A percentile compares a stretch with the other conserved stretches of the same genome.
phyloP scores from a whole-genome alignment of 1,140 invertebrate genomes.

The Psilanteris sp. region DNA sequence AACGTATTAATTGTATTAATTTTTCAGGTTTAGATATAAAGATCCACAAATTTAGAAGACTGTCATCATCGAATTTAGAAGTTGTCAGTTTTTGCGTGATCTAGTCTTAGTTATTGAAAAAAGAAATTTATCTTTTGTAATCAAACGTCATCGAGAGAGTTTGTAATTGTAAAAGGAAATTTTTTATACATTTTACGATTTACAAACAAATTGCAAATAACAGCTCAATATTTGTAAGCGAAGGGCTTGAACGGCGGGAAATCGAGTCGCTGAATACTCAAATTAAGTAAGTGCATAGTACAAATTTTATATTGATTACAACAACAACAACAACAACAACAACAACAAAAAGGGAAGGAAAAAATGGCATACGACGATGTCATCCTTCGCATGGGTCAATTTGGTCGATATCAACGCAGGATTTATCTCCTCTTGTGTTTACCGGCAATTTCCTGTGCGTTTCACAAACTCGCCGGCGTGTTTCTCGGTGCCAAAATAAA shows the following conservation, averaged over 20 bases:
- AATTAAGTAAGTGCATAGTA: constrained; percentile 21
- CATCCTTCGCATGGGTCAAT: constrained; percentile 85
- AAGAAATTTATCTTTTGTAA: constrained; percentile 5
- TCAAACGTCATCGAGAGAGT: background rate
- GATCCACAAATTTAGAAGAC: constrained; percentile 26
- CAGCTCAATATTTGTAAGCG: background rate
- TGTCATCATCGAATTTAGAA: constrained; percentile 17
- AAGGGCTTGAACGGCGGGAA: background rate
- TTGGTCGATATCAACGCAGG: constrained; percentile 86
- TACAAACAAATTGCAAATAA: background rate
- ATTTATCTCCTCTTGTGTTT: constrained; percentile 86
- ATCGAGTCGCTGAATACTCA: constrained; percentile 3
- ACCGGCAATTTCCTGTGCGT: constrained; percentile 86
- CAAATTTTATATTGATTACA: constrained; percentile 18
- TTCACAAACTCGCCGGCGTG: constrained; percentile 88
- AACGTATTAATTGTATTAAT: no score
- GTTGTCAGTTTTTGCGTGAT: constrained; percentile 23
- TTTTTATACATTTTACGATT: constrained; percentile 23
- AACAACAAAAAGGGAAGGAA: no score
- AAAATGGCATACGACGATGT: constrained; percentile 88
- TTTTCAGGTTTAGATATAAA: constrained; percentile 39
- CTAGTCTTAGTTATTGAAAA: constrained; percentile 31
- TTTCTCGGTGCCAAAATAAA: constrained; percentile 85
- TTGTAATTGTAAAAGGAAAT: constrained; percentile 14
- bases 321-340: no score